A percentile compares a stretch with the other conserved stretches of the same genome.
phyloP scores from a whole-genome alignment of 2,888 invertebrate genomes.

The Cephus nigrinus region DNA sequence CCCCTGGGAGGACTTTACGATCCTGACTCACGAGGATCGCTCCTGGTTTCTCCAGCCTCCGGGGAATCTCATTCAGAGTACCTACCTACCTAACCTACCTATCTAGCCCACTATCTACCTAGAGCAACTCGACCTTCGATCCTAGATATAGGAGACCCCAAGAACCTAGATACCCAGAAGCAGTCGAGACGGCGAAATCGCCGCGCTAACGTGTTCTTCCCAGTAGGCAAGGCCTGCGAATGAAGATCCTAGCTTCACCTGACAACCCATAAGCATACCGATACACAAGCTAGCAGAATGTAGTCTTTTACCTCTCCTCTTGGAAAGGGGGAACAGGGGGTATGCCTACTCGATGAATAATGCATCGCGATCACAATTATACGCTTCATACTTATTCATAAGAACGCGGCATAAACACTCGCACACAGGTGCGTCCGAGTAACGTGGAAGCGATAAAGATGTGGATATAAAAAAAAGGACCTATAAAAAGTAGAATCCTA shows the following conservation, averaged over 20 bases:
- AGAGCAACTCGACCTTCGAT: constrained; percentile 32
- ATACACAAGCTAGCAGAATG: neutral
- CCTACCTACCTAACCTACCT: constrained; percentile 7
- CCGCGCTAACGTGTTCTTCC: constrained; percentile 43
- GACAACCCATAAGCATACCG: neutral
- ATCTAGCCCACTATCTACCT: neutral
- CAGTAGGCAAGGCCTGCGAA: constrained; percentile 49
- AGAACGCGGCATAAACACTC: constrained; percentile 33
- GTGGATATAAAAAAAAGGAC: neutral
- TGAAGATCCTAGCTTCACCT: constrained; percentile 7
- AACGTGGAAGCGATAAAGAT: neutral
- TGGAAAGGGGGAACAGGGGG: neutral
- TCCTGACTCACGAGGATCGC: neutral
- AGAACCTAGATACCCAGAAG: neutral
- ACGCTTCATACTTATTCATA: constrained; percentile 45
- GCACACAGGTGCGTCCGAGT: constrained; percentile 13
- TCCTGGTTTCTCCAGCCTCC: neutral
- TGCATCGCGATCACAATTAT: constrained; percentile 51
- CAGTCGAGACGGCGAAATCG: constrained; percentile 28
- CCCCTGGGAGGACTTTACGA: neutral
- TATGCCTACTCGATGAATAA: constrained; percentile 47
- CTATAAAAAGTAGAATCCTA: neutral
- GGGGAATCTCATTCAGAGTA: neutral
- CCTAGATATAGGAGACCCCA: neutral
- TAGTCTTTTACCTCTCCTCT: neutral